These are phyloP conservation scores for Psittacara wagleri DNA, from an alignment of 2,113 vertebrate species.

Conservation along the genomic window DNA sequence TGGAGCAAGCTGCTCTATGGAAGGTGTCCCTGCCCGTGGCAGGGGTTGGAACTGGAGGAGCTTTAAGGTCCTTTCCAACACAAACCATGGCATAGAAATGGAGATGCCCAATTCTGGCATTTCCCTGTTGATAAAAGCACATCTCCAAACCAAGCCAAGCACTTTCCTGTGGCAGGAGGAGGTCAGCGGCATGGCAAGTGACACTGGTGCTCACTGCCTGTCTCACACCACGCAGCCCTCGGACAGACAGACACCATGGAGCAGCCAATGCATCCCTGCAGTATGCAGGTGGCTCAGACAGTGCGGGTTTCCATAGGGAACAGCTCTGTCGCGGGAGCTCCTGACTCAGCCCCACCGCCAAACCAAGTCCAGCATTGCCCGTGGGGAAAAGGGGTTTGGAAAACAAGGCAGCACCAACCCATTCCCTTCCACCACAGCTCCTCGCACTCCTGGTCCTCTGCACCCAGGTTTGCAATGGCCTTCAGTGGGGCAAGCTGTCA, in stretches of 20 bases:
- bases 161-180: neutral
- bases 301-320: neutral
- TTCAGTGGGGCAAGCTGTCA: rapidly evolving
- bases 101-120: neutral
- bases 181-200: neutral
- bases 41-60: neutral
- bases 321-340: neutral
- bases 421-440: neutral
- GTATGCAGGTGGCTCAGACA: neutral
- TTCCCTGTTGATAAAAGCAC: neutral
- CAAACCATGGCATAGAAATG: neutral
- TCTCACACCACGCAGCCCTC: neutral
- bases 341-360: neutral
- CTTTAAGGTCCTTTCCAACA: too few species aligned
- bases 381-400: neutral
- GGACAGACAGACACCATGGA: neutral
- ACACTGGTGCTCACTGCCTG: neutral
- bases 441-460: neutral
- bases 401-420: neutral
- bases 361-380: neutral
- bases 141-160: neutral
- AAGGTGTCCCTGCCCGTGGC: neutral
- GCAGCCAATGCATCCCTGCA: neutral
- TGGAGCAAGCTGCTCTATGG: neutral
- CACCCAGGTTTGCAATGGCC: rapidly evolving